These are phyloP conservation scores for Nothura maculosa DNA, from an alignment of 2,797 vertebrate genomes.

Conservation along the genomic window DNA sequence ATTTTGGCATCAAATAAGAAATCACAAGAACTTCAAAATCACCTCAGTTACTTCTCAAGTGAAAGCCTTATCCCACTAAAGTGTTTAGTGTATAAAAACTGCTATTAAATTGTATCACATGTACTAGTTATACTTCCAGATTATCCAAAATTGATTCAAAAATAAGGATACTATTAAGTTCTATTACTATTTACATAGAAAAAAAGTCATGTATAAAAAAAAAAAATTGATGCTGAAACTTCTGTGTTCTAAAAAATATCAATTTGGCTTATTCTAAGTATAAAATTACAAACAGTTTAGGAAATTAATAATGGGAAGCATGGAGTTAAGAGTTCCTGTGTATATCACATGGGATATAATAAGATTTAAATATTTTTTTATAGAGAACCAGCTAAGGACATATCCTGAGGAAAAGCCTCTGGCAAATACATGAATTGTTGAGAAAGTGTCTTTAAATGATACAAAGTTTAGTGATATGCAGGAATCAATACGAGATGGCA, in stretches of 20 bases:
- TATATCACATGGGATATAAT: background rate
- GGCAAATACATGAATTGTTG: background rate
- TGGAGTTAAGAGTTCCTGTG: background rate
- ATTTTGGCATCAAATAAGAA: background rate
- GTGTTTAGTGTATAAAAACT: background rate
- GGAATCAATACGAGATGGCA: background rate
- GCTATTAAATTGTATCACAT: background rate
- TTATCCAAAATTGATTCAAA: background rate
- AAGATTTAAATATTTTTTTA: constrained; percentile 16
- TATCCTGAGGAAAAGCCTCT: constrained; percentile 19
- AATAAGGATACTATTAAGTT: background rate
- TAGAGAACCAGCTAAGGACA: background rate
- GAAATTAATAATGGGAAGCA: background rate
- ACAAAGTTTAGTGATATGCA: background rate
- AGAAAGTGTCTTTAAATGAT: background rate
- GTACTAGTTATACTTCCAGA: background rate
- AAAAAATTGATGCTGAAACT: background rate
- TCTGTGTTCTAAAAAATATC: background rate
- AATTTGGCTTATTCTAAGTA: background rate
- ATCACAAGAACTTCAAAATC: background rate
- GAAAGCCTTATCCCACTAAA: background rate
- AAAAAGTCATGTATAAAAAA: background rate
- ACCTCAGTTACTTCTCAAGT: background rate
- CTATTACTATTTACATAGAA: background rate
- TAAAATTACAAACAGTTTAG: background rate